A percentile compares a stretch with the other conserved stretches of the same genome.
These are phyloP conservation scores for Darevskia nairensis DNA, from an alignment of 2,797 vertebrate species.

Conservation along the genomic window DNA sequence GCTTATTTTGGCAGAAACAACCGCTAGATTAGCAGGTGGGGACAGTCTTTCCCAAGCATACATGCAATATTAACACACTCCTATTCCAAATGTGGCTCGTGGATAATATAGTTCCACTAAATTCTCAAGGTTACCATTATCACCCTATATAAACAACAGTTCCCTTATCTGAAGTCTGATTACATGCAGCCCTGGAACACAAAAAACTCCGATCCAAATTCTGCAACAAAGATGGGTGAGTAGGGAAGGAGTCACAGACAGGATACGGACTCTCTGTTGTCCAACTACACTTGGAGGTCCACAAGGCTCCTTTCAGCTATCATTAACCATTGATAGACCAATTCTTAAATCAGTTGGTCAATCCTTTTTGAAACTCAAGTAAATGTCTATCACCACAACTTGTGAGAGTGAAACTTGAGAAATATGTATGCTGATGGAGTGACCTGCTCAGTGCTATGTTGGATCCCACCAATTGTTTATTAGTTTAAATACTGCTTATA, in stretches of 20 bases:
- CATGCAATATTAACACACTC: neutral
- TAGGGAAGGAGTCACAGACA: neutral
- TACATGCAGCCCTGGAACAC: neutral
- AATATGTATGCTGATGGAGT: too few species aligned
- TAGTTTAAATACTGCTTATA: too few species aligned
- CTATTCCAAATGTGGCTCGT: neutral
- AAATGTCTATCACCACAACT: neutral
- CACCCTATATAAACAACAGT: neutral
- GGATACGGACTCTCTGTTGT: neutral
- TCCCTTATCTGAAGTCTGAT: neutral
- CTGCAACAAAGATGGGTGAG: neutral
- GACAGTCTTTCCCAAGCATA: neutral
- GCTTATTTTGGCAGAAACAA: constrained; percentile 35
- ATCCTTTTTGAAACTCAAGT: neutral
- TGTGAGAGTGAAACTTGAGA: too few species aligned
- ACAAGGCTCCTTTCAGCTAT: neutral
- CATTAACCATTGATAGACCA: too few species aligned
- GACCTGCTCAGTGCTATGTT: too few species aligned
- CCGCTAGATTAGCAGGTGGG: fast-evolving
- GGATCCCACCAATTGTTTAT: too few species aligned
- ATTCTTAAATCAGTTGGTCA: too few species aligned
- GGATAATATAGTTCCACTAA: neutral
- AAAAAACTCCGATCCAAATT: neutral
- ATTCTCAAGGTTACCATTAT: neutral
- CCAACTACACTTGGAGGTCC: neutral